Percentiles rank a stretch among this genome's conserved stretches.
These are phyloP conservation scores for Sturnira hondurensis DNA, from an alignment of 2,113 vertebrate genomes.

Conservation along the genomic window DNA sequence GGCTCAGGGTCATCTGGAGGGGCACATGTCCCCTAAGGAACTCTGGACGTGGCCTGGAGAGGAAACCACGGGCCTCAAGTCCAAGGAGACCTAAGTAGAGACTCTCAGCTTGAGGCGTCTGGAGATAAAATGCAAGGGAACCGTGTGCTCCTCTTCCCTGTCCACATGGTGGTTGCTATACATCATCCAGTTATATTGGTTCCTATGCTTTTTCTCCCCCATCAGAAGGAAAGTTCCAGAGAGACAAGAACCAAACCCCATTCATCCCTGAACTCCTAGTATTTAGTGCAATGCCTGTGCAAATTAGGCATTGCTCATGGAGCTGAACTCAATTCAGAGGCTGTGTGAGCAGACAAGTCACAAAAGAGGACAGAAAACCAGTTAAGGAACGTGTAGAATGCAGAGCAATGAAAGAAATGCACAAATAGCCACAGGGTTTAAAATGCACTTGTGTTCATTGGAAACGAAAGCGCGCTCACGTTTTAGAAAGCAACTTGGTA, in stretches of 20 bases:
- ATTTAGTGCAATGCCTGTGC: rapidly evolving
- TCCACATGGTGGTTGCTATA: rapidly evolving
- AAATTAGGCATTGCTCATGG: background rate
- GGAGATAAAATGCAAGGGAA: background rate
- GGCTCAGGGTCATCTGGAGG: background rate
- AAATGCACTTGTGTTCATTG: background rate
- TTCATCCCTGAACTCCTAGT: rapidly evolving
- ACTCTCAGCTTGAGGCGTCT: background rate
- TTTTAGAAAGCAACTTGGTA: too few relatives aligned
- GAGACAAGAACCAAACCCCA: background rate
- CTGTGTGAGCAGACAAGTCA: background rate
- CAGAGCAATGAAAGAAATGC: background rate
- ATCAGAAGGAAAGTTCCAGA: background rate
- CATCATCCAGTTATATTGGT: rapidly evolving
- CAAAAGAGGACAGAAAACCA: background rate
- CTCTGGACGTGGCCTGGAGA: background rate
- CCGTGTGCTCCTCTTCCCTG: background rate
- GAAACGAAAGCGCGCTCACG: background rate
- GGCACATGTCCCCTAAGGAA: rapidly evolving
- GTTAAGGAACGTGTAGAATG: background rate
- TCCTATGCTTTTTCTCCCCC: rapidly evolving
- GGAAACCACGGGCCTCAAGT: background rate
- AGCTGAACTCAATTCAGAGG: background rate
- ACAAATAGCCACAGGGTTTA: background rate
- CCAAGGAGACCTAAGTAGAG: background rate